Evolutionary conservation across 2,113 vertebrate species (phyloP).

Genomic region (Gymnorhina tibicen): DNA sequence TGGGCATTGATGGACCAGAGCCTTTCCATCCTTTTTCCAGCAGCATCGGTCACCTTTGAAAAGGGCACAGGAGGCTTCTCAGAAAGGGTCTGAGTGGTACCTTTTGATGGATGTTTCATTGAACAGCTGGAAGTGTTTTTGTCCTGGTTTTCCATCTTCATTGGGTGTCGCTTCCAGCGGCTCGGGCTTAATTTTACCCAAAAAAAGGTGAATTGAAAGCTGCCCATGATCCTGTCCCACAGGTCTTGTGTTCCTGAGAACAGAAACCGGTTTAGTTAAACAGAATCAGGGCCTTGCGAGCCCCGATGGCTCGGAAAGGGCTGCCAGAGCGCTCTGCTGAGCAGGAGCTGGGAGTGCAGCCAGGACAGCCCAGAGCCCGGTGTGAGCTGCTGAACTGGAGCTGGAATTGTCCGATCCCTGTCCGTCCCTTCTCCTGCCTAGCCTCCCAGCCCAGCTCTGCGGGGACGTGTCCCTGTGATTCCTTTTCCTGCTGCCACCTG

Average conservation of each 20-base stretch:
- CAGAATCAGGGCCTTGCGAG: fast-evolving
- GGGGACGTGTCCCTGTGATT: fast-evolving
- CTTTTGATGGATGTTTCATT: neutral
- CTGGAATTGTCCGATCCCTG: neutral
- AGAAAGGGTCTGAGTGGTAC: neutral
- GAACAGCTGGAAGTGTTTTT: neutral
- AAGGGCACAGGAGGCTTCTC: neutral
- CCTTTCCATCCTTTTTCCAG: neutral
- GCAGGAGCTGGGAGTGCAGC: fast-evolving
- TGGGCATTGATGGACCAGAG: fast-evolving
- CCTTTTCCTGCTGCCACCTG: neutral
- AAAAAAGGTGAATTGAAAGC: neutral
- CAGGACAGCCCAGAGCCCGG: fast-evolving
- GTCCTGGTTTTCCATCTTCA: neutral
- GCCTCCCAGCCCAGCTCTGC: neutral
- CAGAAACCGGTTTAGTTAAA: neutral
- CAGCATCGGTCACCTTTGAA: neutral
- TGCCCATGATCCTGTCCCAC: fast-evolving
- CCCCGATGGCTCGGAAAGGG: too few relatives aligned
- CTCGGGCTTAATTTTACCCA: neutral
- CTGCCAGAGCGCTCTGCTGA: neutral
- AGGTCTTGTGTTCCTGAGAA: neutral
- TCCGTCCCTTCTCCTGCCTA: neutral
- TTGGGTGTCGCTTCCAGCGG: neutral
- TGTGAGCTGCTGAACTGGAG: neutral